Base-by-base conservation (phyloP, 2,113 vertebrate genomes). In the Orthonyx spaldingii region DNA sequence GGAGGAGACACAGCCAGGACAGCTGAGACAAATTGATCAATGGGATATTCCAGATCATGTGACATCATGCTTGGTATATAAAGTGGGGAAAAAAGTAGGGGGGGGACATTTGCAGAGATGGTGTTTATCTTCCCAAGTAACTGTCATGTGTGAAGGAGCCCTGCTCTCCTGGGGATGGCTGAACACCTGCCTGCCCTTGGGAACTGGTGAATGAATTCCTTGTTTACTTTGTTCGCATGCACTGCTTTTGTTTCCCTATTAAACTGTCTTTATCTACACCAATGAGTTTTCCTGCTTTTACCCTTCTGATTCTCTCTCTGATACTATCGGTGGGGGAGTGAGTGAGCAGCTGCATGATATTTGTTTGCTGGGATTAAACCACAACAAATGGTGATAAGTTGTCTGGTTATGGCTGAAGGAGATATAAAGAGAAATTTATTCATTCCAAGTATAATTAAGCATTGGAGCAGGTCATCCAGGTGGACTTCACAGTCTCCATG, bases 11-110 rank as follows among this genome's bases (percentile, higher is more conserved):
- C 2, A 47, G 21, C 6, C 27, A 39, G 42, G 18, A 47, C 22
- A 33, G 8, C 4, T 27, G 53, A 69, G 11, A 23, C 18, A 22
- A 33, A 68, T 18, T 11, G 28, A n/a, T 2, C 2, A 0, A 49
- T n/a, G 35, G n/a, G 30, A n/a, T 28, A 15, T 50, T 69, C 79
- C 15, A n/a, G 35, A 69, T 11, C 15, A 5, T 18, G 30, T n/a
- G 35, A 59, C 18, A 49, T 41, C 42, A 28, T 23, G 15, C 19
- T 50, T 44, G 4, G 23, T 18, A 6, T 15, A 17, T 41, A 28
- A 41, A 63, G 13, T 3, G 0, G 2, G 10, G 22, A n/a, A 50
- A 35, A 23, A 28, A n/a, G n/a, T n/a, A n/a, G 15, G 5, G 1
- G 30, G 10, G 21, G 14, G 17, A 56, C 5, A 22, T 57, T 47